Conservation (phyloP, 1,140 invertebrate species). For the Aphelenchoides fujianensis region DNA sequence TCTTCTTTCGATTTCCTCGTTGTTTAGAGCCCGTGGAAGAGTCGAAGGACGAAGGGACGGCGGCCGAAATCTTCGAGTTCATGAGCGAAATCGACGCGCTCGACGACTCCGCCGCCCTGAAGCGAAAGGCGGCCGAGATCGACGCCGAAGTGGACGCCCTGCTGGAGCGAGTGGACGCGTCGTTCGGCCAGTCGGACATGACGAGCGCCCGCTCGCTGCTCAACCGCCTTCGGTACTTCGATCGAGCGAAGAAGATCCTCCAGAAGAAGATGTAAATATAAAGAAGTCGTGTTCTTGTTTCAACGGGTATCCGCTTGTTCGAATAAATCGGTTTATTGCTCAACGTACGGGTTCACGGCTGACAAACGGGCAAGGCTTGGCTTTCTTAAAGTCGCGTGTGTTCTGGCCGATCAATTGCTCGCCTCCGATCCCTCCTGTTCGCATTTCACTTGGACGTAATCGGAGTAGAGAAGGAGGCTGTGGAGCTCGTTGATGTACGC, state of each 20-base stretch:
- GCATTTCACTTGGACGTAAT: too few relatives aligned
- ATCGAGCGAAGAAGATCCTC: slow-evolving; percentile 17
- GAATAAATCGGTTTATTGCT: not conserved
- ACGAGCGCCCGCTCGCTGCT: not conserved
- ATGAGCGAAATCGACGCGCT: slow-evolving; percentile 2
- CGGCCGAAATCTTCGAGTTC: slow-evolving; percentile 14
- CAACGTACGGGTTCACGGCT: too few relatives aligned
- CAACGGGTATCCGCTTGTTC: too few relatives aligned
- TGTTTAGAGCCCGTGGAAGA: slow-evolving; percentile 2
- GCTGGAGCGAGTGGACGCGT: not conserved
- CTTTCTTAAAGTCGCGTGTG: too few relatives aligned
- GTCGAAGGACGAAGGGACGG: not conserved
- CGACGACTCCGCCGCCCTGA: not conserved
- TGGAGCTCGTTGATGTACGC: not conserved
- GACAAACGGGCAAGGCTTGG: too few relatives aligned
- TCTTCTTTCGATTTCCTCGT: not conserved
- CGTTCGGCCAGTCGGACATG: not conserved
- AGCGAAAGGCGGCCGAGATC: not conserved
- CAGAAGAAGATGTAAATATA: slow-evolving; percentile 1
- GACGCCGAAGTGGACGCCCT: not conserved
- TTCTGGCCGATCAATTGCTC: too few relatives aligned
- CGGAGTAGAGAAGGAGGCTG: not conserved
- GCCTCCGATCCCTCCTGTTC: too few relatives aligned
- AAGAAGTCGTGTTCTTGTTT: not conserved
- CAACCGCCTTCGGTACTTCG: slow-evolving; percentile 17